Percentiles rank a stretch among this genome's conserved stretches.
Evolutionary conservation across 1,140 invertebrate species (phyloP).

Genomic region (Drosophila bocki): DNA sequence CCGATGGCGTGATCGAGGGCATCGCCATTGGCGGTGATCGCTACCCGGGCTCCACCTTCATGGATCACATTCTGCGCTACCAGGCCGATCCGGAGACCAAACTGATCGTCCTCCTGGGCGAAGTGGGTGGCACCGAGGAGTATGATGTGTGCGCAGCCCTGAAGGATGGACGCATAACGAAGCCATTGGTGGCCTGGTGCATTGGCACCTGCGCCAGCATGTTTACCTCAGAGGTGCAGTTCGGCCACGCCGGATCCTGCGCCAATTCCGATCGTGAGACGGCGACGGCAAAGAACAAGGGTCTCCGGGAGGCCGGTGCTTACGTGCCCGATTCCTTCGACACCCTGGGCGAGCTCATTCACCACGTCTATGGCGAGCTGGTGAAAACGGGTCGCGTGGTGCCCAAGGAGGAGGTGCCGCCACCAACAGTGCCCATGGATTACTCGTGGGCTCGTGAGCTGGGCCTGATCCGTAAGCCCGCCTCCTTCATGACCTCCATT

Average conservation of each 20-base stretch:
- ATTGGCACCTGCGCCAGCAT: slow-evolving; percentile 97
- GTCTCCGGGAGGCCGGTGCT: slow-evolving; percentile 93
- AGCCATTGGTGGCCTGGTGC: slow-evolving; percentile 99
- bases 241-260: slow-evolving; percentile 99
- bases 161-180: slow-evolving; percentile 92
- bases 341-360: slow-evolving; percentile 90
- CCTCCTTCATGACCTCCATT: slow-evolving; percentile 99
- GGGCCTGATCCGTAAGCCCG: slow-evolving; percentile 98
- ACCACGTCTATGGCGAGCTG: slow-evolving; percentile 91
- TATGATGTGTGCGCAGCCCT: slow-evolving; percentile 98
- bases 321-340: slow-evolving; percentile 97
- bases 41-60: slow-evolving; percentile 99
- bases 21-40: slow-evolving; percentile 99
- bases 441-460: slow-evolving; percentile 99
- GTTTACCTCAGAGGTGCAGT: slow-evolving; percentile 99
- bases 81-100: slow-evolving; percentile 93
- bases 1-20: slow-evolving; percentile 98
- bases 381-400: slow-evolving; percentile 94
- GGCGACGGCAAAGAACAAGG: slow-evolving; percentile 96
- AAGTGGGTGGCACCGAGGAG: slow-evolving; percentile 99
- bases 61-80: slow-evolving; percentile 97
- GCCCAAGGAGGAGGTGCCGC: slow-evolving; percentile 95
- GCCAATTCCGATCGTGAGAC: slow-evolving; percentile 98
- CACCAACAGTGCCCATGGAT: slow-evolving; percentile 99
- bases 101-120: slow-evolving; percentile 97